These are phyloP conservation scores for Yasuhikotakia modesta DNA, from an alignment of 2,797 vertebrate genomes.

Conservation along the genomic window DNA sequence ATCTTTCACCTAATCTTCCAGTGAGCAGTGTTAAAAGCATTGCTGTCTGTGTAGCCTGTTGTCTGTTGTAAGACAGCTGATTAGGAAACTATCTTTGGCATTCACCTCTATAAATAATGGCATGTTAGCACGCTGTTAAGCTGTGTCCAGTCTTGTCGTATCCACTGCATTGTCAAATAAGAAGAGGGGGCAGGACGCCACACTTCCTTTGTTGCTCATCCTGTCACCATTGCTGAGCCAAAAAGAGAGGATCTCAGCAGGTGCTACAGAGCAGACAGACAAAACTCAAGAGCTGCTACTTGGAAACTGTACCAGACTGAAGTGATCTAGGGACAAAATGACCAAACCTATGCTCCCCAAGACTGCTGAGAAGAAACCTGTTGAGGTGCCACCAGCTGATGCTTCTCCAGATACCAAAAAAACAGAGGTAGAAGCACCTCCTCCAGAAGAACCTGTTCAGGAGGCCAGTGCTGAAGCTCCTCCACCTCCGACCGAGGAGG, in stretches of 20 bases:
- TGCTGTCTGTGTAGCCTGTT: constrained; percentile 57
- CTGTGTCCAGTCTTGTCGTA: constrained; percentile 34
- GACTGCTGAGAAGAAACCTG: constrained; percentile 70
- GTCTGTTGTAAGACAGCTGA: constrained; percentile 67
- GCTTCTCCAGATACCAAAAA: constrained; percentile 45
- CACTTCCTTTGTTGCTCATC: constrained; percentile 55
- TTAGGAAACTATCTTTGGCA: constrained; percentile 76
- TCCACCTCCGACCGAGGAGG: constrained; percentile 2
- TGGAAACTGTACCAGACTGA: background rate
- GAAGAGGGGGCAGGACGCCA: constrained; percentile 50
- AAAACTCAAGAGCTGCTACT: constrained; percentile 32
- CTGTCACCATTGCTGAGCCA: constrained; percentile 45
- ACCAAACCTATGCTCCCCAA: constrained; percentile 74
- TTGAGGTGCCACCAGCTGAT: constrained; percentile 49
- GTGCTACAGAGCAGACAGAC: constrained; percentile 34
- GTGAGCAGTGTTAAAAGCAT: constrained; percentile 58
- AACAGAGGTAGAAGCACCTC: constrained; percentile 34
- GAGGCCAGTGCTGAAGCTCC: background rate
- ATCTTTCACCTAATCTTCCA: constrained; percentile 25
- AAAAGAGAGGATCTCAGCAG: constrained; percentile 47
- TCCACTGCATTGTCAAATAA: constrained; percentile 34
- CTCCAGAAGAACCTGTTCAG: constrained; percentile 28
- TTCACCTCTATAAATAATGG: constrained; percentile 77
- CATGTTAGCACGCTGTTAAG: constrained; percentile 53
- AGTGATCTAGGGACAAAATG: constrained; percentile 61